Base-by-base conservation (phyloP, 2,888 invertebrate genomes). In the Brassicogethes aeneus region DNA sequence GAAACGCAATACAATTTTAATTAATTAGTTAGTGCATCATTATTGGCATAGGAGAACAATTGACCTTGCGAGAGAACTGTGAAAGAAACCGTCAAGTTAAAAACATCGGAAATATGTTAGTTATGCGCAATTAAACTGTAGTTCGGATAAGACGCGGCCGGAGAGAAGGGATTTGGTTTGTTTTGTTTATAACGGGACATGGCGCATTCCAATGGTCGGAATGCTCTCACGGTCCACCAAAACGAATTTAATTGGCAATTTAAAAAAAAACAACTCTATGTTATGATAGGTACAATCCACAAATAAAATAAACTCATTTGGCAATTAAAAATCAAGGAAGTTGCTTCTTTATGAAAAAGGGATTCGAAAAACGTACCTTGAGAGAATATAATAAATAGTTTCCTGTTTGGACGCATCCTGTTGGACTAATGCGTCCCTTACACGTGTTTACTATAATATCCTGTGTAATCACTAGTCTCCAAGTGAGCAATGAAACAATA, bases 121-220 rank as follows among this genome's bases (percentile, higher is more conserved):
- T 58, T 55, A 56, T 58, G 58, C 55, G 56, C 58, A 56, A 55
- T 57, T 55, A 54, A 54, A 51, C 44, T 37, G 40, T 44, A 29
- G 40, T 10, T 10, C 23, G 23, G 23, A 40, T 36, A 23, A 39
- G 37, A 30, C 34, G 38, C 41, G 40, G 41, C 14, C 41, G 40
- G 31, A 39, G 43, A 13, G 37, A 13, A 44, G 43, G 42, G 47
- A 16, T 29, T 35, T 40, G 48, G 41, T 47, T 48, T 57, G 57
- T 57, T 59, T 57, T 57, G 59, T 58, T 56, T 56, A 54, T 59
- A 61, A 61, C 60, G 60, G 61, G 56, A 56, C 56, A 57, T 51
- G 53, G 53, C 56, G 57, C 61, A 62, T 61, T 60, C 61, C 61
- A 55, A 48, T 43, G 47, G 36, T 46, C 45, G 51, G 53, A 54